phyloP scores from a whole-genome alignment of 2,797 vertebrate genomes.

The Sebastes diaconus region DNA sequence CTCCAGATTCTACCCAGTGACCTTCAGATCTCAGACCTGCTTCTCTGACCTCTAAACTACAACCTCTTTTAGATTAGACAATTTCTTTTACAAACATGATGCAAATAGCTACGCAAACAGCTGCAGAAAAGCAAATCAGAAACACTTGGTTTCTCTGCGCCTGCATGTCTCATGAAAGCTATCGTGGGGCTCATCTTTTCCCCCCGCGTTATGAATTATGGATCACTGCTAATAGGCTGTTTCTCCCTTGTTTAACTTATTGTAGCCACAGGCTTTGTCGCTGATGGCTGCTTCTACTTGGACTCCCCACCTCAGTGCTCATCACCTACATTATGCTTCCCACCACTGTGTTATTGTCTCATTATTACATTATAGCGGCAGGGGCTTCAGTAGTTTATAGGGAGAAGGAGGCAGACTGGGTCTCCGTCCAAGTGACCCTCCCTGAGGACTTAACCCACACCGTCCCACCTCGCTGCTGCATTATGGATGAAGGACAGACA shows the following conservation, averaged over 20 bases:
- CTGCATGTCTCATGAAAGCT: slow-evolving; percentile 29
- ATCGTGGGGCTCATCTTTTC: slow-evolving; percentile 24
- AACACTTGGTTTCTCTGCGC: slow-evolving; percentile 1
- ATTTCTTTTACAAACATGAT: slow-evolving; percentile 17
- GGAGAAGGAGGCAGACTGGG: slow-evolving; percentile 25
- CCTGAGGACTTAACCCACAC: slow-evolving; percentile 70
- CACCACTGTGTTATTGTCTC: slow-evolving; percentile 64
- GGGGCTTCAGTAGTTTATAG: slow-evolving; percentile 19
- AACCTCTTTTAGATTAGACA: neutral
- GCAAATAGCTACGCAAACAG: slow-evolving; percentile 16
- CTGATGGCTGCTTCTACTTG: slow-evolving; percentile 24
- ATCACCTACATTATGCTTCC: slow-evolving; percentile 47
- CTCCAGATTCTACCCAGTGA: neutral
- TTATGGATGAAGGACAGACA: slow-evolving; percentile 82
- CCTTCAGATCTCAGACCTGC: slow-evolving; percentile 2
- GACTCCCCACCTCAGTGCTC: slow-evolving; percentile 15
- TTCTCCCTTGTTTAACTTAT: slow-evolving; percentile 70
- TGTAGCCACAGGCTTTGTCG: slow-evolving; percentile 36
- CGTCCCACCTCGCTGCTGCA: slow-evolving; percentile 72
- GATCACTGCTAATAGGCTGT: slow-evolving; percentile 66
- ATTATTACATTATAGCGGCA: slow-evolving; percentile 50
- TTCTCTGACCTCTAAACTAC: neutral
- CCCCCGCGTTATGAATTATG: slow-evolving; percentile 74
- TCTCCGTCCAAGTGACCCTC: slow-evolving; percentile 75
- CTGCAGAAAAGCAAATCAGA: neutral